A percentile compares a stretch with the other conserved stretches of the same genome.
Evolutionary conservation across 2,888 invertebrate genomes (phyloP).

Genomic region (Odontocerum albicorne): DNA sequence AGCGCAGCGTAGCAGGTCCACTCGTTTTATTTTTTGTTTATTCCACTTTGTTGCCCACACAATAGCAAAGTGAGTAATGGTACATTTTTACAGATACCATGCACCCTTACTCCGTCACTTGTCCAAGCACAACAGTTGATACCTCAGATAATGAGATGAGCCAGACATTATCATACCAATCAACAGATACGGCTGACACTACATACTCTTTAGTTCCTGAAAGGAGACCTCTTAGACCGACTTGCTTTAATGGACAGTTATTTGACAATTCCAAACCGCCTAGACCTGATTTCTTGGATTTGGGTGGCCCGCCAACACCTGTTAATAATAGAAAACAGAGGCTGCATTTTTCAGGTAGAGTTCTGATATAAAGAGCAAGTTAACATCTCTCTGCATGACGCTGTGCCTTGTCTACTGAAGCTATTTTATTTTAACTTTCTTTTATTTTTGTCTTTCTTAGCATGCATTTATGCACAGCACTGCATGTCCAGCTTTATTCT

Average conservation of each 20-base stretch:
- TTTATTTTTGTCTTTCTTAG: constrained; percentile 20
- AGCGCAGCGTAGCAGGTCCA: not conserved
- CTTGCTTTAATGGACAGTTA: constrained; percentile 36
- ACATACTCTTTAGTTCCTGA: constrained; percentile 46
- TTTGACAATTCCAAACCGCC: constrained; percentile 46
- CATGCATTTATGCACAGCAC: constrained; percentile 14
- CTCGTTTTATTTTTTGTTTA: constrained; percentile 3
- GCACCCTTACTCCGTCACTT: constrained; percentile 40
- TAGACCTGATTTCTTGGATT: constrained; percentile 64
- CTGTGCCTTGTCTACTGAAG: constrained; percentile 20
- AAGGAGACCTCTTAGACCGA: constrained; percentile 38
- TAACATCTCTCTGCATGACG: constrained; percentile 14
- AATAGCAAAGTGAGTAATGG: constrained; percentile 25
- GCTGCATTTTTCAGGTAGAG: constrained; percentile 67
- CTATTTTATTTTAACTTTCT: constrained; percentile 42
- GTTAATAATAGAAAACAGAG: constrained; percentile 66
- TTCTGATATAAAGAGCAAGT: constrained; percentile 23
- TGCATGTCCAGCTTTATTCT: too few species aligned
- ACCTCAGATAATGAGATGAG: constrained; percentile 50
- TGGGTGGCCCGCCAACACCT: constrained; percentile 64
- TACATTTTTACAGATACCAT: constrained; percentile 37
- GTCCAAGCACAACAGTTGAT: constrained; percentile 43
- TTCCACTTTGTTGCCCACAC: constrained; percentile 16
- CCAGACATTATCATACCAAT: constrained; percentile 42
- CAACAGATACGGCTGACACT: constrained; percentile 45